phyloP scores from a whole-genome alignment of 2,888 invertebrate species.

The Rosalia funebris region DNA sequence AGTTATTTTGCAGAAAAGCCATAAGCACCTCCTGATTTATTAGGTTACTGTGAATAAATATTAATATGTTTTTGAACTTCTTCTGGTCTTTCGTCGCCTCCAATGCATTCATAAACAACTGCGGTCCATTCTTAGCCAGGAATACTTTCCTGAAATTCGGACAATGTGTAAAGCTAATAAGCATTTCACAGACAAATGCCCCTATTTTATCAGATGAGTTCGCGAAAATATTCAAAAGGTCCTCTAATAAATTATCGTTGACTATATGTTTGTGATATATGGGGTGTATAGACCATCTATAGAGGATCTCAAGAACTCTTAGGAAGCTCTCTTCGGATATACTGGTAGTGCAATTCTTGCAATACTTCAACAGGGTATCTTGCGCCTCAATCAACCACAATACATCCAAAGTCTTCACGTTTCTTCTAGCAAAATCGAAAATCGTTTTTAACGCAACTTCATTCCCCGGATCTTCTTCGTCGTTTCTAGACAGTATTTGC shows the following conservation, averaged over 20 bases:
- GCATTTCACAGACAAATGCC: conserved; percentile 45
- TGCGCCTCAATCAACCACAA: conserved; percentile 43
- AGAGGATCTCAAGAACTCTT: conserved; percentile 47
- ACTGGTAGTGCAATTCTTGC: conserved; percentile 39
- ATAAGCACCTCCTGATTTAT: conserved; percentile 47
- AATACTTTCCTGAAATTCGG: conserved; percentile 46
- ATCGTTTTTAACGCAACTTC: conserved; percentile 52
- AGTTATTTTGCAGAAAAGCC: conserved; percentile 43
- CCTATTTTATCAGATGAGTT: conserved; percentile 35
- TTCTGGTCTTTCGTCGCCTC: conserved; percentile 36
- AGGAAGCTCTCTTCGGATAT: conserved; percentile 42
- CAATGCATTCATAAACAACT: conserved; percentile 42
- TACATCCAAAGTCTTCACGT: conserved; percentile 46
- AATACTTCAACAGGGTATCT: conserved; percentile 46
- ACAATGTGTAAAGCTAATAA: conserved; percentile 39
- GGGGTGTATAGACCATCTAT: conserved; percentile 45
- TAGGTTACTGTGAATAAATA: conserved; percentile 52
- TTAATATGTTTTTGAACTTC: conserved; percentile 46
- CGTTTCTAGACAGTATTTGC: conserved; percentile 45
- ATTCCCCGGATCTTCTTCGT: conserved; percentile 49
- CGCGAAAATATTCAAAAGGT: conserved; percentile 41
- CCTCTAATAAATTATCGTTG: conserved; percentile 38
- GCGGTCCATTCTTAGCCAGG: conserved; percentile 41
- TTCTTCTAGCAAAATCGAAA: conserved; percentile 47
- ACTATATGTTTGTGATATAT: conserved; percentile 42